Evolutionary conservation across 2,888 invertebrate genomes (phyloP), one percentile per base, ranked within the genome.

Genomic region (Sinodicranocentrus sp.): DNA sequence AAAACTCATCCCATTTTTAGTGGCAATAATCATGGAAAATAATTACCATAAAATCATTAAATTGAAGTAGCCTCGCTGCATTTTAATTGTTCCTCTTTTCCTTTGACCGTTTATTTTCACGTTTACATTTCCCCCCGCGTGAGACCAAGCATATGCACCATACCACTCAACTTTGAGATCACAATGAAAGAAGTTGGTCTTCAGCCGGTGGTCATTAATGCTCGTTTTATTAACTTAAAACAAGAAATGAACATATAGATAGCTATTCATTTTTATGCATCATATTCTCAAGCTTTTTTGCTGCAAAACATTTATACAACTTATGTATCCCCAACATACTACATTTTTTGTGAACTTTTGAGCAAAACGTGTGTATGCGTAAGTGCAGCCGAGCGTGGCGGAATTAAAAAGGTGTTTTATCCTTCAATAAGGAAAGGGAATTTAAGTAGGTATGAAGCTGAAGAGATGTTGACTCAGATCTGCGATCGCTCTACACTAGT

Each of bases 51-150:
- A 70, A 79, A 71, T 63, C 63, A 63, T 63, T 63, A 63, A 63
- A 63, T 33, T 63, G 63, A 63, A 63, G 33, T 33, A 33, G 33
- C 63, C 33, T 63, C 10, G 63, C 19, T 63, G 63, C 28, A 63
- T 70, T 79, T 79, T 79, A 79, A 71, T 79, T 79, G 63, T 71
- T 28, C 54, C 52, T 79, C 68, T 79, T 70, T 71, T 71, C 5
- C 23, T 48, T 48, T n/a, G n/a, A n/a, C n/a, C n/a, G n/a, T n/a
- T n/a, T n/a, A n/a, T n/a, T n/a, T n/a, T n/a, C n/a, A n/a, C n/a
- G n/a, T n/a, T n/a, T n/a, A n/a, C n/a, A n/a, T n/a, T n/a, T n/a
- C n/a, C n/a, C n/a, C n/a, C n/a, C n/a, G n/a, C n/a, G n/a, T n/a
- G n/a, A n/a, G n/a, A n/a, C n/a, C n/a, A n/a, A n/a, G n/a, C n/a